These are phyloP conservation scores for Siniperca knerii DNA, from an alignment of 2,113 vertebrate species.

Conservation along the genomic window DNA sequence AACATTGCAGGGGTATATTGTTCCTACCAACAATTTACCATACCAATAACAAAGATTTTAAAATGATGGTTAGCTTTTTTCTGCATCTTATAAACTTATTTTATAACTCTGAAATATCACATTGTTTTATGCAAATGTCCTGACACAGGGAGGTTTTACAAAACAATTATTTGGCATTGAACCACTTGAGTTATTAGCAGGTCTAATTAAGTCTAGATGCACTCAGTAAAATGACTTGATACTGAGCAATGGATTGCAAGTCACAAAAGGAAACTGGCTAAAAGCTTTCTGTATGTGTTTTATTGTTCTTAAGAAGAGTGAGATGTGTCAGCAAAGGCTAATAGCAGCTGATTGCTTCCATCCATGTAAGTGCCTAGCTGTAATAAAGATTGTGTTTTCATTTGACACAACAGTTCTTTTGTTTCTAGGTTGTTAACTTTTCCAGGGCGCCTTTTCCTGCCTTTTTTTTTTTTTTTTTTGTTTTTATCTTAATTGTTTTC, in stretches of 20 bases:
- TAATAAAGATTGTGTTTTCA: slow-evolving; percentile 62
- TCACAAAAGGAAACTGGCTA: slow-evolving; percentile 41
- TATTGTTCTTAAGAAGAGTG: slow-evolving; percentile 63
- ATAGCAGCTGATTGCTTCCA: slow-evolving; percentile 78
- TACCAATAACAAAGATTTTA: slow-evolving; percentile 9
- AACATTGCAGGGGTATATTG: background rate
- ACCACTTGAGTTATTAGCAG: slow-evolving; percentile 37
- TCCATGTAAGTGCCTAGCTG: slow-evolving; percentile 59
- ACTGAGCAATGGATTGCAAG: slow-evolving; percentile 40
- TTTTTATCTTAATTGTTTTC: too few relatives aligned
- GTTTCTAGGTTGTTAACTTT: slow-evolving; percentile 80
- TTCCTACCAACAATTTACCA: background rate
- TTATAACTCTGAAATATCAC: slow-evolving; percentile 24
- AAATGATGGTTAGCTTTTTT: background rate
- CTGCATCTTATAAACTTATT: background rate
- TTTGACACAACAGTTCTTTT: slow-evolving; percentile 77
- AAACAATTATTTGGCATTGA: slow-evolving; percentile 51
- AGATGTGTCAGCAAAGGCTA: slow-evolving; percentile 68
- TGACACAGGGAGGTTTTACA: slow-evolving; percentile 29
- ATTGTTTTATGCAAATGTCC: slow-evolving; percentile 48
- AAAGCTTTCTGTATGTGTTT: slow-evolving; percentile 53
- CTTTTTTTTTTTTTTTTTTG: slow-evolving; percentile 42
- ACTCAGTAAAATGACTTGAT: slow-evolving; percentile 41
- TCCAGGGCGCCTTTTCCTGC: slow-evolving; percentile 64
- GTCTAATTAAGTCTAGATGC: slow-evolving; percentile 59